Evolutionary conservation across 2,797 vertebrate genomes (phyloP), one percentile per base, ranked within the genome.

Genomic region (Scomberomorus guttatus): DNA sequence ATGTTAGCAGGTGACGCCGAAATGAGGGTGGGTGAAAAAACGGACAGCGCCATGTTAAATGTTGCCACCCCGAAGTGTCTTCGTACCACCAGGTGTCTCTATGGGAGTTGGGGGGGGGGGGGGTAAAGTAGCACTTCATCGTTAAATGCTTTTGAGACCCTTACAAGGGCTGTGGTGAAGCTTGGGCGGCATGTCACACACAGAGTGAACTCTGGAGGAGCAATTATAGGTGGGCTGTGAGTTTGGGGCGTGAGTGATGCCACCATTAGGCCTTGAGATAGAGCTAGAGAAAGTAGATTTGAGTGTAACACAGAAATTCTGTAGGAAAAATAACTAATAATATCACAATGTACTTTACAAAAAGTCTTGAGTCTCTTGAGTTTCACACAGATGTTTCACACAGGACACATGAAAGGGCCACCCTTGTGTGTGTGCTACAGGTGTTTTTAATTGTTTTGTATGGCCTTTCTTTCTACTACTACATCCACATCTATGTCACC

Each of bases 151-250:
- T 84, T 56, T 55, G 75, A 80, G 89, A 86, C 72, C 84, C 78
- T 82, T 84, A 76, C 77, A 87, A 73, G 80, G 72, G 60, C 79
- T 63, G 42, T 60, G 88, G 85, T 80, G 76, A 85, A 88, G 84
- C 86, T 75, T 66, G 63, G 81, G 70, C 50, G 90, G 91, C 92
- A 94, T 95, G 92, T 95, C 92, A 86, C 94, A 95, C 91, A 84
- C 86, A 84, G 78, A 84, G 83, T 87, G 90, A 94, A 94, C 87
- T 87, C 85, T 81, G 76, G 64, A 73, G 70, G 90, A 88, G 92
- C 90, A 95, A 95, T 95, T 95, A 95, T 90, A 92, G 82, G 52
- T 77, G 83, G 72, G 63, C 74, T 94, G 94, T 89, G 86, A 94
- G 79, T 87, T 93, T 88, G 70, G 64, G 81, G 76, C 15, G 20